Base-by-base conservation (phyloP, 2,888 invertebrate genomes). In the Autographa pulchrina region DNA sequence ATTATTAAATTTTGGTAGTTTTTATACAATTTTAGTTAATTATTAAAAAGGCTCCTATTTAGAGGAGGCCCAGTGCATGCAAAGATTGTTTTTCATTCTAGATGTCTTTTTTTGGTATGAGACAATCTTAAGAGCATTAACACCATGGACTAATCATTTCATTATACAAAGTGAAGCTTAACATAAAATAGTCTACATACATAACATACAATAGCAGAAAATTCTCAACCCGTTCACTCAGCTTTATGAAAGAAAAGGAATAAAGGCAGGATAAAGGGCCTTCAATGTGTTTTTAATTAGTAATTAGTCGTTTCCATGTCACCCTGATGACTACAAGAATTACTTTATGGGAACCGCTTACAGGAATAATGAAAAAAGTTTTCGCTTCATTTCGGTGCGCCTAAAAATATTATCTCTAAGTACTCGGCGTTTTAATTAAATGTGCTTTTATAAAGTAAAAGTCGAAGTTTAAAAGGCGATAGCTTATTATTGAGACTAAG, bases 261-360 rank as follows among this genome's bases (percentile, higher is more conserved):
- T 66, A 43, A 66, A 77, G 64, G 54, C 66, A n/a, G 73, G 67
- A 74, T 70, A 83, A 83, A 84, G 73, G 74, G 67, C 65, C 68
- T 68, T 72, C 65, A 74, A 84, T 83, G 83, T 80, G 79, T 73
- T 81, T 84, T 85, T 88, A 89, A 89, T 88, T 85, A 88, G 82
- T 79, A 81, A 78, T 82, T 78, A 77, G 74, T 60, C 65, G 76
- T 77, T 77, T 77, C 72, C 62, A 74, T 78, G 81, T 81, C 70
- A 77, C 70, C 35, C n/a, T 68, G 74, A 85, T 82, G 77, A 80
- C 78, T 76, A 69, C 25, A 64, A 70, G 78, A 80, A 82, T 80
- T 81, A 80, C 81, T 85, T 83, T 82, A 86, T 78, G 81, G 61
- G 70, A 59, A 75, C 78, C 77, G 83, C 79, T 86, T 78, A 80